Conservation (phyloP, 2,888 invertebrate genomes). For the Agrenia bidenticulata region DNA sequence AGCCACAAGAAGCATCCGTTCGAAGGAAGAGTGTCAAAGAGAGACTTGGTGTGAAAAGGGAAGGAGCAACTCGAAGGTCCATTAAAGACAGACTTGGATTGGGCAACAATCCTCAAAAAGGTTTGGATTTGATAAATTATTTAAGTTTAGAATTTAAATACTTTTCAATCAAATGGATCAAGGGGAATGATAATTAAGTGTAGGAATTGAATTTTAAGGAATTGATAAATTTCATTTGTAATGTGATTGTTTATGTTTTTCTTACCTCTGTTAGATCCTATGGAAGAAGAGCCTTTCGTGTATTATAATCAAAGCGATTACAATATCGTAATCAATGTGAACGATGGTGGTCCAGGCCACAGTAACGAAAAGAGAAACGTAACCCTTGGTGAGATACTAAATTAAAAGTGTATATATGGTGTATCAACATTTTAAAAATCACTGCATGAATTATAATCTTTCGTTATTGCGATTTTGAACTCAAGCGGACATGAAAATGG, state of each 20-base stretch:
- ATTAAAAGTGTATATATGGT: no score
- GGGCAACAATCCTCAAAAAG: not conserved
- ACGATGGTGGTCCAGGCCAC: not conserved
- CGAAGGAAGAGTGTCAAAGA: slow-evolving; percentile 11
- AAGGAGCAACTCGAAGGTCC: not conserved
- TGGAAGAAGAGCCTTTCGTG: not conserved
- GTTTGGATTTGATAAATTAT: no score
- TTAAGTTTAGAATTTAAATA: not conserved
- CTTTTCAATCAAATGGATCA: not conserved
- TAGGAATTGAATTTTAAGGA: no score
- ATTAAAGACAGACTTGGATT: slow-evolving; percentile 10
- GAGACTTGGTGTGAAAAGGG: slow-evolving; percentile 11
- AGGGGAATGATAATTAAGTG: not conserved
- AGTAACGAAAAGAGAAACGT: slow-evolving; percentile 10
- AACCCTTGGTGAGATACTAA: slow-evolving; percentile 9
- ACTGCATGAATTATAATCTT: no score
- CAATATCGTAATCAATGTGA: slow-evolving; percentile 14
- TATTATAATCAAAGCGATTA: slow-evolving; percentile 1
- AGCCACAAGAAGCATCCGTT: not conserved
- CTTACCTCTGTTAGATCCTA: not conserved
- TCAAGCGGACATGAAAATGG: not conserved
- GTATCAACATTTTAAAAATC: no score
- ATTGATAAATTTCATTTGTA: no score
- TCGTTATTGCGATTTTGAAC: no score
- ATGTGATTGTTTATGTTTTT: not conserved